Conservation (phyloP, 2,113 vertebrate species). For the Festucalex cinctus region DNA sequence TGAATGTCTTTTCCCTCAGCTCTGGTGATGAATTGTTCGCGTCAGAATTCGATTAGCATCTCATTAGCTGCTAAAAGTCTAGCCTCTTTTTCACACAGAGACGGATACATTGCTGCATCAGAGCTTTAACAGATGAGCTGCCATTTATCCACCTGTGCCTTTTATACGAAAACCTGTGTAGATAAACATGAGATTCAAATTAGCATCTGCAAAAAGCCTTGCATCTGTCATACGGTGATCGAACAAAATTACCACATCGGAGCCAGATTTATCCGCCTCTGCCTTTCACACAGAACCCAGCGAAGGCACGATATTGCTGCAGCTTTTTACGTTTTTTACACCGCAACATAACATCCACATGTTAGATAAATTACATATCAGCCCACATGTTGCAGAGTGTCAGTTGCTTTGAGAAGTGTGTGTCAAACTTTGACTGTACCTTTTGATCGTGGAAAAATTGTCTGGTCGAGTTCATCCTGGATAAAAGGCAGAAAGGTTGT, state of each 20-base stretch:
- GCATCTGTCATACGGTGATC: not conserved
- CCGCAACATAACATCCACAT: too few relatives aligned
- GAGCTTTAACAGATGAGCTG: not conserved
- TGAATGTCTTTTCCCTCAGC: not conserved
- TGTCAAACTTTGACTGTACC: too few relatives aligned
- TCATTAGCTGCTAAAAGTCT: slow-evolving; percentile 13
- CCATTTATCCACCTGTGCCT: not conserved
- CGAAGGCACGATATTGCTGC: not conserved
- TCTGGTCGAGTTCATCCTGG: too few relatives aligned
- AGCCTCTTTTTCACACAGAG: not conserved
- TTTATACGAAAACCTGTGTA: not conserved
- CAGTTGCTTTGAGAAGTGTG: too few relatives aligned
- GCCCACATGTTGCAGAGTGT: too few relatives aligned
- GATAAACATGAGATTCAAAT: not conserved
- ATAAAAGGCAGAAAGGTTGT: slow-evolving; percentile 4
- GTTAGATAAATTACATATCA: too few relatives aligned
- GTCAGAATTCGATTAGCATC: slow-evolving; percentile 3
- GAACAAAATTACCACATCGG: not conserved
- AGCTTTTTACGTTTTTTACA: not conserved
- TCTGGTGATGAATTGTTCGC: not conserved
- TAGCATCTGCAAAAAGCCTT: not conserved
- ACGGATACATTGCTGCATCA: not conserved
- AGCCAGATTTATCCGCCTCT: not conserved
- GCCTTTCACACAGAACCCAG: not conserved
- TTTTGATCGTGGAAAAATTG: too few relatives aligned